Evolutionary conservation across 2,113 vertebrate genomes (phyloP).

Genomic region (Petaurus breviceps): DNA sequence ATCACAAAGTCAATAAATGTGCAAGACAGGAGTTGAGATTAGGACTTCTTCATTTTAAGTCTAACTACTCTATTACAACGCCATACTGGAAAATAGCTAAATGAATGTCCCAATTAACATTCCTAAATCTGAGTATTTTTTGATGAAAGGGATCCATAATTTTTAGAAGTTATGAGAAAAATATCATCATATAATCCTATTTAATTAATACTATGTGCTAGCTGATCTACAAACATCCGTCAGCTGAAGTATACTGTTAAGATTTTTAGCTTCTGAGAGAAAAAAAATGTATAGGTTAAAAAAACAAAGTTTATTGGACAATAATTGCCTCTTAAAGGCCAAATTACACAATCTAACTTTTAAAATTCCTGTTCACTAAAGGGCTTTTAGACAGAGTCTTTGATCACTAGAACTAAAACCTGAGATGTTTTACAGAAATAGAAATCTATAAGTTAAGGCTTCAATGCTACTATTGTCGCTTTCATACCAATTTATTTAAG

Average conservation of each 20-base stretch:
- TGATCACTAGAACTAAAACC: neutral
- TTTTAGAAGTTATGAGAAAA: neutral
- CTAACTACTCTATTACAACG: neutral
- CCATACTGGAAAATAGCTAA: neutral
- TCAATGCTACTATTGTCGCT: neutral
- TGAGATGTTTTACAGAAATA: conserved; percentile 16
- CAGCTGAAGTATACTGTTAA: conserved; percentile 23
- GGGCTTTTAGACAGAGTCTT: neutral
- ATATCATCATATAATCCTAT: neutral
- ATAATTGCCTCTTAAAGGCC: conserved; percentile 30
- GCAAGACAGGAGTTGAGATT: neutral
- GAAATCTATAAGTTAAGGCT: neutral
- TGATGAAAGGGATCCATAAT: neutral
- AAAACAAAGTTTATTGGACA: conserved; percentile 18
- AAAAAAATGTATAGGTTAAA: conserved; percentile 31
- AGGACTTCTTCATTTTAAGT: neutral
- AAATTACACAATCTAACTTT: conserved; percentile 29
- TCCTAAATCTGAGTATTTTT: neutral
- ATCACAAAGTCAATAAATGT: neutral
- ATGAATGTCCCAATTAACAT: neutral
- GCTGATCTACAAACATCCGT: neutral
- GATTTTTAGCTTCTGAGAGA: conserved; percentile 16
- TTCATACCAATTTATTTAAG: conserved; percentile 11
- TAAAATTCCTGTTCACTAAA: neutral
- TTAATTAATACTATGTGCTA: neutral